Evolutionary conservation across 2,113 vertebrate genomes (phyloP).

Genomic region (Uria aalge): DNA sequence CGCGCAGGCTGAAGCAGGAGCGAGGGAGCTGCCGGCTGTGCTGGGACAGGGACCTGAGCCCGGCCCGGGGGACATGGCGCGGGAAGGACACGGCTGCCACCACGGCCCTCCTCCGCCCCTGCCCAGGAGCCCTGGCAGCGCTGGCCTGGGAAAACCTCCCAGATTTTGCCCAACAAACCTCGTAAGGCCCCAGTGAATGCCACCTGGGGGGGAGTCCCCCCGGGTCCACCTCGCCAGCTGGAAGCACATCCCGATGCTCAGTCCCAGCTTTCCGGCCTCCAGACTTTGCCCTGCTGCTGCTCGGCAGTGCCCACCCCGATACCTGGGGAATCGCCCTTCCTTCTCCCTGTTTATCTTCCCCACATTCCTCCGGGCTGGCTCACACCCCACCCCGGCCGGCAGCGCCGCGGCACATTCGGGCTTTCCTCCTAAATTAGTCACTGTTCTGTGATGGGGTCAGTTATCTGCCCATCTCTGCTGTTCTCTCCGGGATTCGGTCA

Average conservation of each 20-base stretch:
- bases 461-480: background rate
- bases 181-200: rapidly evolving
- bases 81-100: background rate
- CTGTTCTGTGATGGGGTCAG: background rate
- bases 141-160: background rate
- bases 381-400: background rate
- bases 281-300: background rate
- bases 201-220: background rate
- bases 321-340: background rate
- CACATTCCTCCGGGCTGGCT: background rate
- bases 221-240: rapidly evolving
- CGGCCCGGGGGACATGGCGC: rapidly evolving
- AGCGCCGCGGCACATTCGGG: rapidly evolving
- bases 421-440: background rate
- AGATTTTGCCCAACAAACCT: background rate
- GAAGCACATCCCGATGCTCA: rapidly evolving
- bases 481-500: background rate
- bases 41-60: background rate
- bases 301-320: background rate
- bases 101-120: rapidly evolving
- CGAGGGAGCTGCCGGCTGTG: background rate
- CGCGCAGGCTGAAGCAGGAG: background rate
- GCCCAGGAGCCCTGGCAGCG: background rate
- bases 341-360: background rate
- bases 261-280: background rate